Base-by-base conservation (phyloP, 92 coral and sea anemone genomes). In the Epizoanthus rinbou region DNA sequence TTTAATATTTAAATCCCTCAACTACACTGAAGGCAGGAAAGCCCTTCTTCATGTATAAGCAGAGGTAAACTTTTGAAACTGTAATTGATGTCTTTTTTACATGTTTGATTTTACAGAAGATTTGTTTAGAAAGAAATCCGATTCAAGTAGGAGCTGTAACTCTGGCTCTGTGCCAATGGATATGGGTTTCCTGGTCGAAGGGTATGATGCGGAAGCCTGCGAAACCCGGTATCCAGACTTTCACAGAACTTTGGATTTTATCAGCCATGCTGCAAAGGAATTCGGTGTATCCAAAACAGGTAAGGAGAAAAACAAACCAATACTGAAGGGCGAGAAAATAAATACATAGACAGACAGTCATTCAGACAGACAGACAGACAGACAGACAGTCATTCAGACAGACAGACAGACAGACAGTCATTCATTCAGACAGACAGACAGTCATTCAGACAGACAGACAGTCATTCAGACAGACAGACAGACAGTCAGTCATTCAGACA, bases 61-160 rank as follows among this genome's bases (percentile, higher is more conserved):
- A 2, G 15, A 10, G 9, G 50, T 8, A 50, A 50, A 50, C 54
- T 5, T 10, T 50, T 50, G 54, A 11, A 50, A 50, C 16, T 50
- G 54, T 50, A 11, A 10, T 50, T 50, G 14, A 50, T 10, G 54
- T 10, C 54, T 50, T 50, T 13, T 43, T 50, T 50, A 10, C 16
- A 1, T 56, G 45, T 57, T 58, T 57, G 37, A 57, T 31, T 18
- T 39, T 57, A 15, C 68, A 75, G 81, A 57, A 39, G 81, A 75
- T 75, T 66, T 75, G 60, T 75, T 75, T n/a, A 75, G 57, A 67
- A 57, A 75, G 53, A 75, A 17, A 22, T 57, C 81, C 11, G 80
- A 28, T 56, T 21, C 50, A 31, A 57, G 24, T 21, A 56, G 15
- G 53, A 19, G 18, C 31, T 74, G 80, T 64, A 74, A 16, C 23